Base-by-base conservation (phyloP, 2,888 invertebrate genomes). In the Ischnus inquisitorius region DNA sequence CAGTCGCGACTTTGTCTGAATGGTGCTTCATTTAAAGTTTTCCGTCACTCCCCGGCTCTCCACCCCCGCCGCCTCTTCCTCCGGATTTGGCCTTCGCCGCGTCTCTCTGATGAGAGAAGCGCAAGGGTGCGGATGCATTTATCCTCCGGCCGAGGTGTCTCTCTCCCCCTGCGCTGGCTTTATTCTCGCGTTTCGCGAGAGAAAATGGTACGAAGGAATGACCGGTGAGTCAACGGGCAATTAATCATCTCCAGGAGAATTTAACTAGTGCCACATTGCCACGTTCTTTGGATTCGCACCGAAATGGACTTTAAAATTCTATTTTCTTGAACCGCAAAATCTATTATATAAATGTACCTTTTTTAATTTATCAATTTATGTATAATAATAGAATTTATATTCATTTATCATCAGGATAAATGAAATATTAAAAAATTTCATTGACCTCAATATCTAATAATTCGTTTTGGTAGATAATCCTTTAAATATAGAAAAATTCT, bases 1-100 rank as follows among this genome's bases (percentile, higher is more conserved):
- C 64, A 65, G 75, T 62, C 80, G 65, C 77, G 82, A 87, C 82
- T 84, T 75, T 83, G 84, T 85, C 80, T 88, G 86, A 88, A 88
- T 87, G 84, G 86, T 51, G 84, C 86, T 87, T 87, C 87, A 86
- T 86, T 88, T 86, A 86, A 85, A 88, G 86, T 88, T 87, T 86
- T 83, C 81, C 41, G 64, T 54, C 74, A 46, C 43, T 46, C 46
- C 62, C 46, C 16, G 28, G 62, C 28, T 57, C 22, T 39, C 75
- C 48, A 65, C 69, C 65, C 74, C 43, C 48, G 51, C 62, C 46
- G 54, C 43, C 43, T 51, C 76, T 43, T 28, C 22, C 25, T 77
- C 68, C 57, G 71, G 69, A 67, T 72, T 51, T 34, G 68, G 60
- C 28, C 60, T 71, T 41, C 77, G 57, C 76, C 64, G 83, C 74